phyloP scores from a whole-genome alignment of 2,113 vertebrate genomes.

The Hippocampus barbouri region DNA sequence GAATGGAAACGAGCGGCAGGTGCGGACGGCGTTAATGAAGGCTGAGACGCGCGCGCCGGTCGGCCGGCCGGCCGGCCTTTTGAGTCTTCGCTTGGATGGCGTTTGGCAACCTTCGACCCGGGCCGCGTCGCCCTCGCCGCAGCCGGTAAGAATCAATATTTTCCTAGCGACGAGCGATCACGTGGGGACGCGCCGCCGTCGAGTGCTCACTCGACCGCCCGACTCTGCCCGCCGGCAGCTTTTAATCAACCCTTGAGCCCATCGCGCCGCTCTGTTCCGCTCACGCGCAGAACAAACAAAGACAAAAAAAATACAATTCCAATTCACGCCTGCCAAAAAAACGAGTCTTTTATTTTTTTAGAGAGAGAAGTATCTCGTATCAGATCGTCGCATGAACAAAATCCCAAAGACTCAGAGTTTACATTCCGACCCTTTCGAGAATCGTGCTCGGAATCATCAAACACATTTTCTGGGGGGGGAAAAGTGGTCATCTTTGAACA shows the following conservation, averaged over 20 bases:
- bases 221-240: not conserved
- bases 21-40: not conserved
- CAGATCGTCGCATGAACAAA: too few species aligned
- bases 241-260: conserved; percentile 1
- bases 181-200: not conserved
- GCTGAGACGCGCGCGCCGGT: not conserved
- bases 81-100: not conserved
- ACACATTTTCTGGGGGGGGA: too few species aligned
- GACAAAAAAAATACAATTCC: not conserved
- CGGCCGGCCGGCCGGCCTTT: too few species aligned
- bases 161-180: not conserved
- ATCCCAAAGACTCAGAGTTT: too few species aligned
- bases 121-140: not conserved
- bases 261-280: not conserved
- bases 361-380: too few species aligned
- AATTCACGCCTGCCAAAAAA: too few species aligned
- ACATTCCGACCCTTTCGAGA: too few species aligned
- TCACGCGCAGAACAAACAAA: not conserved
- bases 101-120: not conserved
- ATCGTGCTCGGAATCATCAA: too few species aligned
- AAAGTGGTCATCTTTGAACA: too few species aligned
- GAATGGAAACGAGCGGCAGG: not conserved
- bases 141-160: not conserved
- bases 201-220: not conserved
- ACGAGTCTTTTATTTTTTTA: too few species aligned